Evolutionary conservation across 2,797 vertebrate species (phyloP), one percentile per base, ranked within the genome.

Genomic region (Varecia variegata): DNA sequence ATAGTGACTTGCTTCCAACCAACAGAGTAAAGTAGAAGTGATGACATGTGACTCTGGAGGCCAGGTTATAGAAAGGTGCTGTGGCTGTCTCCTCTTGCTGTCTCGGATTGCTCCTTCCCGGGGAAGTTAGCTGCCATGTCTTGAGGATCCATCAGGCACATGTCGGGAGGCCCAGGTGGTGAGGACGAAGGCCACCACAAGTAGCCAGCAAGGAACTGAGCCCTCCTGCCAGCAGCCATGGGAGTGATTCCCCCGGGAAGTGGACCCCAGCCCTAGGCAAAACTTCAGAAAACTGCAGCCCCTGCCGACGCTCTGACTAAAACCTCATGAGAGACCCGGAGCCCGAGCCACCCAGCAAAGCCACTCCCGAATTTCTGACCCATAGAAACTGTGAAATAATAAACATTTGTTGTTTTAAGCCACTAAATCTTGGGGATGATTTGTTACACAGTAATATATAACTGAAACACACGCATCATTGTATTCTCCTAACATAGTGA

Each of bases 381-480:
- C 79, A 13, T 30, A 58, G 67, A 76, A 67, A 70, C 80, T 5
- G 2, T 21, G 67, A 65, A 8, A 9, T 7, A 47, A 52, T 45
- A 68, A 82, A 38, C 4, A 3, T 30, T 4, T 30, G 9, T 81
- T 38, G 15, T 83, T 52, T 68, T 60, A 40, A 92, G 27, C 65
- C 65, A 10, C 32, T 77, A 27, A 25, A n/a, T 56, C 47, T 81
- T 17, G 52, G 52, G 40, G 32, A 5, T 43, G n/a, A 86, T 68
- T 71, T 38, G 9, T 73, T 20, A 32, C 32, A 13, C 3, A 38
- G 70, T 50, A 60, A 40, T 17, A 52, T 56, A 12, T 9, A 60
- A 40, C 15, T 25, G 18, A 43, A 84, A 58, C 1, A 40, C 11
- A 3, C 0, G 2, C 2, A 2, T 32, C 25, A 17, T n/a, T 27